Evolutionary conservation across 1,140 invertebrate species (phyloP).

Genomic region (Archivesica marissinica): DNA sequence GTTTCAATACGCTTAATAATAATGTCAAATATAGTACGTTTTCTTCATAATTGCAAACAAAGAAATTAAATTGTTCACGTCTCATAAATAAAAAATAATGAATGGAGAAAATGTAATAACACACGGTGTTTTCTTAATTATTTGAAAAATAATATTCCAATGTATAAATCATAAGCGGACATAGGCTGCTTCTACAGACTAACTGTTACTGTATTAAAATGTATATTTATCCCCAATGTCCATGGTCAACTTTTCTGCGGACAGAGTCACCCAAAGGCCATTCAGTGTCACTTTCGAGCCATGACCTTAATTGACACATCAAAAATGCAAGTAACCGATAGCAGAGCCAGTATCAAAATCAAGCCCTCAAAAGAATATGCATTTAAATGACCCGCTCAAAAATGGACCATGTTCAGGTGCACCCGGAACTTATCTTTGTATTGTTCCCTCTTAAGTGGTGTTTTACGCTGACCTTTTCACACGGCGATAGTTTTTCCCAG

Average conservation of each 20-base stretch:
- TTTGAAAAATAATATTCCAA: too few species aligned
- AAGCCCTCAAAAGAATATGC: constrained; percentile 45
- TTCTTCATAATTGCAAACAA: too few species aligned
- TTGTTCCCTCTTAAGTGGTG: constrained; percentile 15
- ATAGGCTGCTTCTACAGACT: too few species aligned
- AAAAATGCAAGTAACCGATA: constrained; percentile 29
- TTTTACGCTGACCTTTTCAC: constrained; percentile 54
- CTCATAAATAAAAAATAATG: too few species aligned
- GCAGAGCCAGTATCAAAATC: neutral
- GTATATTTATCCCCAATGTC: neutral
- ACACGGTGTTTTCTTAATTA: too few species aligned
- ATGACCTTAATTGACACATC: constrained; percentile 59
- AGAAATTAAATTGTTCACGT: too few species aligned
- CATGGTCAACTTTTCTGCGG: neutral
- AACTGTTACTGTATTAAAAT: too few species aligned
- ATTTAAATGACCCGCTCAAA: constrained; percentile 30
- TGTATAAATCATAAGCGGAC: too few species aligned
- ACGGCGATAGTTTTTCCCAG: constrained; percentile 41
- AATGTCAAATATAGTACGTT: too few species aligned
- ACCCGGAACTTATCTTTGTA: constrained; percentile 40
- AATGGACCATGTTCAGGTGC: constrained; percentile 50
- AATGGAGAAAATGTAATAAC: too few species aligned
- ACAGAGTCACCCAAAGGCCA: constrained; percentile 27
- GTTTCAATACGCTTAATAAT: neutral
- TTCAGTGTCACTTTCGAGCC: constrained; percentile 40